These are phyloP conservation scores for Rattus rattus DNA, from an alignment of 2,113 vertebrate genomes.

Conservation along the genomic window DNA sequence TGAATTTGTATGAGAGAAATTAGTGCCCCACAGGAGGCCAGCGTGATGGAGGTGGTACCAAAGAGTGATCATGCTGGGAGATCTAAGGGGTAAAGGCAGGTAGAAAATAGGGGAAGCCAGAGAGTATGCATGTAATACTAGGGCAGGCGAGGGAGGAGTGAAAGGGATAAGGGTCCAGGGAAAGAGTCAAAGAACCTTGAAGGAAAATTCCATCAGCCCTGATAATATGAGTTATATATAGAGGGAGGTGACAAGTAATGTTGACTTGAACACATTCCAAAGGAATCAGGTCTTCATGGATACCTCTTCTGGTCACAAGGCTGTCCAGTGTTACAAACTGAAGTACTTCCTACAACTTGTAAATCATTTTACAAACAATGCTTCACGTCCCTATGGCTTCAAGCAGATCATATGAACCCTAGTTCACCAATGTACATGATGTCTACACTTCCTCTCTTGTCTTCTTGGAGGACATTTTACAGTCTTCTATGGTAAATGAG, in stretches of 20 bases:
- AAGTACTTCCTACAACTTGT: background rate
- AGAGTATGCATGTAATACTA: background rate
- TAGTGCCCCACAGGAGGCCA: background rate
- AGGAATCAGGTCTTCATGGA: background rate
- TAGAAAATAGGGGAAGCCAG: background rate
- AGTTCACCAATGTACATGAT: conserved; percentile 53
- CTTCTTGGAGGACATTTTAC: conserved; percentile 71
- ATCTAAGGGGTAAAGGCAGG: background rate
- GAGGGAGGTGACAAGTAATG: conserved; percentile 29
- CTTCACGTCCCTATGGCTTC: conserved; percentile 16
- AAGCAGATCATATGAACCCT: conserved; percentile 58
- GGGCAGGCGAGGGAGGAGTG: background rate
- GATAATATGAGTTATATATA: conserved; percentile 6
- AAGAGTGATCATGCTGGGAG: background rate
- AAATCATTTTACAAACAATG: conserved; percentile 54
- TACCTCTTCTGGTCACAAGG: background rate
- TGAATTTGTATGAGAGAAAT: background rate
- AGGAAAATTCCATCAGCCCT: conserved; percentile 69
- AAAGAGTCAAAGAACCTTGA: conserved; percentile 38
- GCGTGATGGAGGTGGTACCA: background rate
- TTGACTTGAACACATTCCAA: conserved; percentile 22
- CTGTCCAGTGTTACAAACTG: background rate
- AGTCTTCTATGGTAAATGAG: conserved; percentile 72
- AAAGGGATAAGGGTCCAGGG: background rate
- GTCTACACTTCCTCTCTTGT: conserved; percentile 71